phyloP scores from a whole-genome alignment of 2,113 vertebrate genomes.

The Elgaria multicarinata region DNA sequence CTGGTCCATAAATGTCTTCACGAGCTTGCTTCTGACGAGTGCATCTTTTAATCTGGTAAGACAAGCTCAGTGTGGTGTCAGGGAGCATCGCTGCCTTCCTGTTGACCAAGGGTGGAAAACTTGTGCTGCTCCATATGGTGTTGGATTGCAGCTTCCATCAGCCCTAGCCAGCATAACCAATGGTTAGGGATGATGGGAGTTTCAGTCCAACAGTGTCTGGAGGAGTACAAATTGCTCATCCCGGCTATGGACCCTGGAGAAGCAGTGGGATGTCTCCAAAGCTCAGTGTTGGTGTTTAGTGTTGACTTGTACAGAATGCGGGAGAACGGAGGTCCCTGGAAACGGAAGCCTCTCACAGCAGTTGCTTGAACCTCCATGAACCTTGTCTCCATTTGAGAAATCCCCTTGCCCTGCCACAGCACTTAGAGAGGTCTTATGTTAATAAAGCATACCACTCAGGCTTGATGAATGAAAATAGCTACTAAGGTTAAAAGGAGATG shows the following conservation, averaged over 20 bases:
- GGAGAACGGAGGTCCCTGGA: not conserved
- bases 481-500: conserved; percentile 3
- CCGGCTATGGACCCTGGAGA: not conserved
- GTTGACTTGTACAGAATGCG: not conserved
- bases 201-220: not conserved
- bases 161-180: not conserved
- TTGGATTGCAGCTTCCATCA: not conserved
- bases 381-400: not conserved
- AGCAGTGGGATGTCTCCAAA: not conserved
- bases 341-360: not conserved
- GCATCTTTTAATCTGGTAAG: not conserved
- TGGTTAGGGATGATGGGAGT: not conserved
- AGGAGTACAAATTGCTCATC: not conserved
- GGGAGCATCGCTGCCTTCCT: not conserved
- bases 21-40: not conserved
- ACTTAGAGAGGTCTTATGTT: not conserved
- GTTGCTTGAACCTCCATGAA: not conserved
- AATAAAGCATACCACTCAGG: conserved; percentile 2
- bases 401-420: not conserved
- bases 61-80: not conserved
- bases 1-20: not conserved
- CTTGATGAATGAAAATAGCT: conserved; percentile 10
- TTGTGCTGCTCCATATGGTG: not conserved
- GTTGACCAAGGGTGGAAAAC: too few relatives aligned
- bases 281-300: not conserved